Conservation (phyloP, 1,140 invertebrate genomes). For the Apis dorsata region DNA sequence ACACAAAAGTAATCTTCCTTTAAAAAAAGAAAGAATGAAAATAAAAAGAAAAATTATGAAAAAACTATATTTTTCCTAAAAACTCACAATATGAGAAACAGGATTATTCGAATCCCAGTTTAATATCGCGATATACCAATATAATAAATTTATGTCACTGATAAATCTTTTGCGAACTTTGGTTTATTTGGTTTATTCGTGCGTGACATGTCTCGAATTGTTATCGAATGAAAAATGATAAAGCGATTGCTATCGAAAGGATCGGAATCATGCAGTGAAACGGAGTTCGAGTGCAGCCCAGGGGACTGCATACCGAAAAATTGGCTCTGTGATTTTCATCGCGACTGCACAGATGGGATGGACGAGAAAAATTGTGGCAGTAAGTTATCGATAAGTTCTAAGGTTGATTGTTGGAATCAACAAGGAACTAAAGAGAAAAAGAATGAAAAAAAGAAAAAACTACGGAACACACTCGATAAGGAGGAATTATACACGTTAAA, state of each 20-base stretch:
- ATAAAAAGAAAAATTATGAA: not conserved
- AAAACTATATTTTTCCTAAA: not conserved
- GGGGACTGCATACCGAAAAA: slow-evolving; percentile 75
- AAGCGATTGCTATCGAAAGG: slow-evolving; percentile 63
- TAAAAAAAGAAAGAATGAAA: not conserved
- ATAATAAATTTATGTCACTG: not conserved
- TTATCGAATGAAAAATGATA: slow-evolving; percentile 4
- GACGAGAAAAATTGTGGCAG: slow-evolving; percentile 87
- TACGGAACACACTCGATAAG: slow-evolving; percentile 45
- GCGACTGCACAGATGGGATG: slow-evolving; percentile 83
- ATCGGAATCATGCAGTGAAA: slow-evolving; percentile 73
- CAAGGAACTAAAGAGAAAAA: slow-evolving; percentile 43
- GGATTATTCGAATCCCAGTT: not conserved
- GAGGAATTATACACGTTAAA: slow-evolving; percentile 15
- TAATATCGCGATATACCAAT: not conserved
- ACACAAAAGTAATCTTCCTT: no score
- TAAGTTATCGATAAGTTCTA: slow-evolving; percentile 70
- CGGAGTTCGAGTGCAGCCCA: slow-evolving; percentile 76
- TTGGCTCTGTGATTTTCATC: slow-evolving; percentile 88
- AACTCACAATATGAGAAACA: not conserved
- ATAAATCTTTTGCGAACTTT: not conserved
- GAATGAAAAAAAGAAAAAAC: slow-evolving; percentile 32
- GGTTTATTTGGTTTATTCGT: not conserved
- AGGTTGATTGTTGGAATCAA: slow-evolving; percentile 6
- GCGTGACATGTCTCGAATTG: not conserved